These are phyloP conservation scores for Alloplasta piceator DNA, from an alignment of 2,888 invertebrate genomes.

Conservation along the genomic window DNA sequence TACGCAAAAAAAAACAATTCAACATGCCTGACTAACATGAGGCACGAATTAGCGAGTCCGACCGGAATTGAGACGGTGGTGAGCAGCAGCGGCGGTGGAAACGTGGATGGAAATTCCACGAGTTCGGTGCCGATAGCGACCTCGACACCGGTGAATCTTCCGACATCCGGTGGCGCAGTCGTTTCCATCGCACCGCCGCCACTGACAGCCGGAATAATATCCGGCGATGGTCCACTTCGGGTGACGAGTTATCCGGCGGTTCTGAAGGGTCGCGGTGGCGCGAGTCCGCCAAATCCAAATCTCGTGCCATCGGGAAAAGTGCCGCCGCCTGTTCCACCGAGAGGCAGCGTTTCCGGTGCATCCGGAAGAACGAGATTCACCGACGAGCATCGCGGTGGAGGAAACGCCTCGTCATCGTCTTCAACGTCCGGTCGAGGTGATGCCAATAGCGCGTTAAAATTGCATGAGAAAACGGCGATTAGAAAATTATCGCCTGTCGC, in stretches of 20 bases:
- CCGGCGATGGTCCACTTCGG: conserved; percentile 65
- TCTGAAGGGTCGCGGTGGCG: conserved; percentile 86
- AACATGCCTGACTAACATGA: conserved; percentile 18
- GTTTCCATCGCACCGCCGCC: conserved; percentile 59
- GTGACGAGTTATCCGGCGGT: conserved; percentile 89
- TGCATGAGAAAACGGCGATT: conserved; percentile 64
- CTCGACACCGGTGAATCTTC: conserved; percentile 78
- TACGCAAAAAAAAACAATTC: conserved; percentile 10
- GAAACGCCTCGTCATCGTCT: conserved; percentile 71
- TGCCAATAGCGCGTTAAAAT: conserved; percentile 65
- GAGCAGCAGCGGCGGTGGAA: conserved; percentile 70
- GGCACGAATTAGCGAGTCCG: conserved; percentile 72
- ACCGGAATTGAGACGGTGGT: conserved; percentile 73
- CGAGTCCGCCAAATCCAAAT: conserved; percentile 85
- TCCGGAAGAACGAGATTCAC: conserved; percentile 69
- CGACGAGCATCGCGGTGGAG: conserved; percentile 70
- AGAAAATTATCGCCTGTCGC: conserved; percentile 48
- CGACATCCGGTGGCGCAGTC: conserved; percentile 78
- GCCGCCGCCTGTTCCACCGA: conserved; percentile 94
- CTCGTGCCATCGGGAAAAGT: conserved; percentile 86
- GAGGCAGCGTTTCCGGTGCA: conserved; percentile 84
- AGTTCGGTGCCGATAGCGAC: conserved; percentile 79
- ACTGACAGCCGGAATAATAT: conserved; percentile 51
- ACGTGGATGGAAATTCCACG: conserved; percentile 83
- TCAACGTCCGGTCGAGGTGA: conserved; percentile 80